phyloP scores from a whole-genome alignment of 2,113 vertebrate genomes.

The Periophthalmodon schlosseri region DNA sequence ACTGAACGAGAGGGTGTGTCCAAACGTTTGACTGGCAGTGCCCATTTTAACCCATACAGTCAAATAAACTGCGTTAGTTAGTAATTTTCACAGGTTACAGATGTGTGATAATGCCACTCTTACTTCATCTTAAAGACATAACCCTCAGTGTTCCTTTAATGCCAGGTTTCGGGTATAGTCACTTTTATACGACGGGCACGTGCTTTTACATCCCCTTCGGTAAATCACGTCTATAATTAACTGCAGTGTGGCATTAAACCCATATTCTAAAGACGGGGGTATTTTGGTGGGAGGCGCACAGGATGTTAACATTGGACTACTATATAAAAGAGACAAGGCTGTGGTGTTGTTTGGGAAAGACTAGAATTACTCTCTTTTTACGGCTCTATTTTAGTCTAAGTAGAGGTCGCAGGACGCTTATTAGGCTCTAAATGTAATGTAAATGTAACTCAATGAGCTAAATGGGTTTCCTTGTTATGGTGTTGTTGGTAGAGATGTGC shows the following conservation, averaged over 20 bases:
- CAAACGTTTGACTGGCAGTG: background rate
- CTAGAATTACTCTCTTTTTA: background rate
- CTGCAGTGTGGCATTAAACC: slow-evolving; percentile 27
- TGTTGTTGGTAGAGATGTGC: background rate
- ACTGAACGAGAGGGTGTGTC: no score
- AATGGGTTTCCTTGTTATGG: background rate
- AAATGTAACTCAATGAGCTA: background rate
- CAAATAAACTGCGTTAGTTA: background rate
- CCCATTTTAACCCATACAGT: background rate
- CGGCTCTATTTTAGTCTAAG: background rate
- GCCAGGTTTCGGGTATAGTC: slow-evolving; percentile 23
- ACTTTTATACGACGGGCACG: slow-evolving; percentile 25
- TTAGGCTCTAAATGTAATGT: background rate
- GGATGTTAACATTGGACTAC: slow-evolving; percentile 1
- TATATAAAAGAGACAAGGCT: background rate
- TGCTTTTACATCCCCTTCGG: slow-evolving; percentile 19
- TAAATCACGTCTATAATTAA: slow-evolving; percentile 44
- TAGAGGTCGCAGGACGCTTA: background rate
- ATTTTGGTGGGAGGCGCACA: slow-evolving; percentile 10
- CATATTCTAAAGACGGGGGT: background rate
- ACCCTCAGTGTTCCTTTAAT: slow-evolving; percentile 23
- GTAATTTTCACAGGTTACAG: slow-evolving; percentile 21
- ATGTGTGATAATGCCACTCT: slow-evolving; percentile 23
- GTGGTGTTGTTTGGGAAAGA: background rate
- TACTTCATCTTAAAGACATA: slow-evolving; percentile 18